These are phyloP conservation scores for Melanchra persicariae DNA, from an alignment of 2,888 invertebrate genomes.

Conservation along the genomic window DNA sequence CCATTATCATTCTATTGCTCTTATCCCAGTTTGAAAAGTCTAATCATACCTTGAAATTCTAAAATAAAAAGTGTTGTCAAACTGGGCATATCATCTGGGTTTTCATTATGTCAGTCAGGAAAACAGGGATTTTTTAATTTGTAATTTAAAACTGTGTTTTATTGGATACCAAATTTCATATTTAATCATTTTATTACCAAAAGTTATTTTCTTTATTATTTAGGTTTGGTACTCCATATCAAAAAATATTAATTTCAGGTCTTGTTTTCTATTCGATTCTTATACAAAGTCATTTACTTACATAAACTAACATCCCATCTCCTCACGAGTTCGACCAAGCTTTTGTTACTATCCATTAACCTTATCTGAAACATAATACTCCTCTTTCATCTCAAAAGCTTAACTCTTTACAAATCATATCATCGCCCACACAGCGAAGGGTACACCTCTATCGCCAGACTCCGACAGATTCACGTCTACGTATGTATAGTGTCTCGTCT, in stretches of 20 bases:
- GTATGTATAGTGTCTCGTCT: constrained; percentile 24
- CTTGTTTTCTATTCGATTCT: not conserved
- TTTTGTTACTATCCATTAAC: not conserved
- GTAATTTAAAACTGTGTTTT: no score
- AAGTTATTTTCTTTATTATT: not conserved
- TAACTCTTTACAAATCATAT: not conserved
- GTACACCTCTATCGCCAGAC: constrained; percentile 40
- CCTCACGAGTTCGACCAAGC: not conserved
- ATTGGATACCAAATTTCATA: not conserved
- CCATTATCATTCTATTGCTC: no score
- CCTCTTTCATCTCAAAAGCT: not conserved
- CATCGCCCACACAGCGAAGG: not conserved
- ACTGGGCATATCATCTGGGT: no score
- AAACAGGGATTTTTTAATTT: no score
- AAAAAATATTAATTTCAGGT: not conserved
- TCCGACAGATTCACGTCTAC: constrained; percentile 26
- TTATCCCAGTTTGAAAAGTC: not conserved
- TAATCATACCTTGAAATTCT: no score
- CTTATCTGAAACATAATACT: not conserved
- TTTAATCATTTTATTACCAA: not conserved
- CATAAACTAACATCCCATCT: not conserved
- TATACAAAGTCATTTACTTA: not conserved
- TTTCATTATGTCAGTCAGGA: not conserved
- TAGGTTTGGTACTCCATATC: not conserved
- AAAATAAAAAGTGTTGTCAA: no score